phyloP scores from a whole-genome alignment of 2,797 vertebrate genomes.

The Siniperca scherzeri region DNA sequence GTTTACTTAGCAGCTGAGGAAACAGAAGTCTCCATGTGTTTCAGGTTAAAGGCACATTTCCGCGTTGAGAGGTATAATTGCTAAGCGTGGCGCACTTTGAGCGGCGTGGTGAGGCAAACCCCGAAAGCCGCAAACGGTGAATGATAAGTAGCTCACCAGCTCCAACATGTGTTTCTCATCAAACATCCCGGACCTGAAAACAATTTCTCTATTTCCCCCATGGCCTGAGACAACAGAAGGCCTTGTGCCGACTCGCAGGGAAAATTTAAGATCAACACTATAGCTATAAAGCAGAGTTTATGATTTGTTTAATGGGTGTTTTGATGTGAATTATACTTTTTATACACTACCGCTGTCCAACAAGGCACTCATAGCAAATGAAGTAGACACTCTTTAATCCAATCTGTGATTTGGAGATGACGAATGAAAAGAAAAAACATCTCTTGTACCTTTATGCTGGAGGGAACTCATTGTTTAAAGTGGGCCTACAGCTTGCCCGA shows the following conservation, averaged over 20 bases:
- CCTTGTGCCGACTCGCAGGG: slow-evolving; percentile 81
- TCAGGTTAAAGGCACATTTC: slow-evolving; percentile 91
- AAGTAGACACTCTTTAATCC: slow-evolving; percentile 83
- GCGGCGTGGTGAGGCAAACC: slow-evolving; percentile 82
- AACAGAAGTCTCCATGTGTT: slow-evolving; percentile 92
- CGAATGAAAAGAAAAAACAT: slow-evolving; percentile 67
- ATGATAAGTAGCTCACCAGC: slow-evolving; percentile 82
- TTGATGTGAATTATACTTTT: slow-evolving; percentile 89
- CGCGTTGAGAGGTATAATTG: slow-evolving; percentile 87
- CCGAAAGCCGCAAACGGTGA: slow-evolving; percentile 85
- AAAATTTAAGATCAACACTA: slow-evolving; percentile 86
- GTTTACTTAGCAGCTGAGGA: slow-evolving; percentile 93
- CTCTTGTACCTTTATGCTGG: slow-evolving; percentile 44
- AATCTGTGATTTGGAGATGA: slow-evolving; percentile 82
- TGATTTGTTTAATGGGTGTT: slow-evolving; percentile 88
- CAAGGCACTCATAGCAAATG: slow-evolving; percentile 87
- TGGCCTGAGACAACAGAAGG: slow-evolving; percentile 89
- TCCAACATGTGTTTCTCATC: slow-evolving; percentile 93
- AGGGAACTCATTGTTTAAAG: slow-evolving; percentile 70
- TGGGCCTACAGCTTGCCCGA: slow-evolving; percentile 35
- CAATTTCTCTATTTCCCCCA: slow-evolving; percentile 93
- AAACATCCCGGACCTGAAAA: slow-evolving; percentile 89
- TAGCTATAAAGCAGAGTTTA: slow-evolving; percentile 87
- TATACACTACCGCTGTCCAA: slow-evolving; percentile 86
- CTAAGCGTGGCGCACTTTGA: slow-evolving; percentile 81